These are phyloP conservation scores for Brachyhypopomus occidentalis DNA, from an alignment of 2,113 vertebrate species.

Conservation along the genomic window DNA sequence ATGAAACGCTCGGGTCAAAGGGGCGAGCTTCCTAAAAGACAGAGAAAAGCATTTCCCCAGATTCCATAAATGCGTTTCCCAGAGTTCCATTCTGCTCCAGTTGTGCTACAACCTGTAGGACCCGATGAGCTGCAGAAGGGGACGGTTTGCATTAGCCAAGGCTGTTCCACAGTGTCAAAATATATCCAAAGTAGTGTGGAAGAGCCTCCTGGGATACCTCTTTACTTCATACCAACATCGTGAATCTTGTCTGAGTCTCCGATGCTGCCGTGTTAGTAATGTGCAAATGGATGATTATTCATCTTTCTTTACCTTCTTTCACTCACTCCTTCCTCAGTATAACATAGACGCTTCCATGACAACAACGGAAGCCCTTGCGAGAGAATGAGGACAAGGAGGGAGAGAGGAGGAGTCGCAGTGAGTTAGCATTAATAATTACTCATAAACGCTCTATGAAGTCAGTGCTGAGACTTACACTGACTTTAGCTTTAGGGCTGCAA, in stretches of 20 bases:
- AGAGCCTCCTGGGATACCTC: too few relatives aligned
- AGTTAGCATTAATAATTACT: slow-evolving; percentile 77
- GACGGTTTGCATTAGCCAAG: not conserved
- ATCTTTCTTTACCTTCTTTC: not conserved
- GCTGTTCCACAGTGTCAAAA: not conserved
- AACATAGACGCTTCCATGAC: not conserved
- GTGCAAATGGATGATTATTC: too few relatives aligned
- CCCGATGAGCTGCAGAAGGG: slow-evolving; percentile 4
- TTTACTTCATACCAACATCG: too few relatives aligned
- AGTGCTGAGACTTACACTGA: slow-evolving; percentile 74
- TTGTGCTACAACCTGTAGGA: slow-evolving; percentile 1
- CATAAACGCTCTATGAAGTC: slow-evolving; percentile 84
- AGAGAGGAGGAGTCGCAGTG: slow-evolving; percentile 46
- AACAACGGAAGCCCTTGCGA: not conserved
- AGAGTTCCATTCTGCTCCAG: slow-evolving; percentile 6
- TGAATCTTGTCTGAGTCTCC: too few relatives aligned
- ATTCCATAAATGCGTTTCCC: not conserved
- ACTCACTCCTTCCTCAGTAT: not conserved
- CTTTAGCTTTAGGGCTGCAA: slow-evolving; percentile 61
- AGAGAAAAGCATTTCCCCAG: not conserved
- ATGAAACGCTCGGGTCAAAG: slow-evolving; percentile 31
- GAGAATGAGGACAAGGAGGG: not conserved
- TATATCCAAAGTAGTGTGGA: too few relatives aligned
- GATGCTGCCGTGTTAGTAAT: too few relatives aligned
- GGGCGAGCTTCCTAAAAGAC: slow-evolving; percentile 18